Base-by-base conservation (phyloP, 2,888 invertebrate species). In the Chymomyza procnemis region DNA sequence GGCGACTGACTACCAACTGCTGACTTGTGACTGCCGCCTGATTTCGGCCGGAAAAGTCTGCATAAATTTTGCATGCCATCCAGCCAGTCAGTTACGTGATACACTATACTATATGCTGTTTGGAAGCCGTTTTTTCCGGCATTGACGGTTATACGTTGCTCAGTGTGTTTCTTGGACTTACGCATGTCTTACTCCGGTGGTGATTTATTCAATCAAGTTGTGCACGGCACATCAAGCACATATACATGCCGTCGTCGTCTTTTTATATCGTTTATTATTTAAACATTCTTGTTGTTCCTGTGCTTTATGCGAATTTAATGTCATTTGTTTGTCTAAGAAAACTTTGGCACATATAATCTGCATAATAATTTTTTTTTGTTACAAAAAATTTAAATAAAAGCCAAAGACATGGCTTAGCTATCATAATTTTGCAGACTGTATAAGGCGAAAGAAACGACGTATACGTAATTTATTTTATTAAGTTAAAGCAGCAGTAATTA, bases 201-300 rank as follows among this genome's bases (percentile, higher is more conserved):
- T 82, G 82, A 82, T 82, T 82, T 82, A 82, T 82, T 82, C 80
- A 82, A 85, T 86, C 80, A 85, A 79, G 79, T 79, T 85, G 71
- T 73, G 86, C 79, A 71, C 26, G 26, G 26, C 26, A 8, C 26
- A 26, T 26, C 26, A 26, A 26, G 8, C 26, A 26, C 26, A 26
- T 8, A 26, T 1, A n/a, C 18, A 18, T 16, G 3, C 48, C 48
- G n/a, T n/a, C n/a, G n/a, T 3, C 18, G 18, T 18, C 18, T 5
- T 18, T 50, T 8, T 18, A 18, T 18, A 0, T 81, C 34, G 26
- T 85, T 78, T 84, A 86, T 86, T 81, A 81, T 81, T 78, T 84
- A 84, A 78, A 78, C 85, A 77, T 75, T 71, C 71, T 75, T 78
- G 69, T 70, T 61, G 50, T 50, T 58, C 54, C 26, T 47, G 52